Evolutionary conservation across 2,888 invertebrate genomes (phyloP), one percentile per base, ranked within the genome.

Genomic region (Mystacides longicornis): DNA sequence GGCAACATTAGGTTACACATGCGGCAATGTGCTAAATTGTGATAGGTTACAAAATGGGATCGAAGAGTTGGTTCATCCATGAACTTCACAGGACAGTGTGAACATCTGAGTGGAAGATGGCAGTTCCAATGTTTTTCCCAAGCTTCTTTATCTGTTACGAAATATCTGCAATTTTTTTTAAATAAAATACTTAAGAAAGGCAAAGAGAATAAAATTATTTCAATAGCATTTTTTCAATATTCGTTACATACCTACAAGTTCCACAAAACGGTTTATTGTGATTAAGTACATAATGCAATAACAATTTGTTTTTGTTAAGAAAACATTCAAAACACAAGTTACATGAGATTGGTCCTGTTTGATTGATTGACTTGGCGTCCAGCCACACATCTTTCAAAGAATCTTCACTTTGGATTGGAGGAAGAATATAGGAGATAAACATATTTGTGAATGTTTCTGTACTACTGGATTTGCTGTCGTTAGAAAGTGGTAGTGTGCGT

Each of bases 241-340:
- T 7, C 9, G n/a, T n/a, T n/a, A n/a, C 11, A 43, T 43, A 75
- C 77, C 75, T 71, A 66, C 77, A 77, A 56, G 77, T 76, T 7
- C 77, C 76, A 65, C 77, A 77, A 61, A 71, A 77, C 60, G 75
- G 75, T 63, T 76, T 77, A 56, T 72, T 74, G 55, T 78, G 77
- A 62, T 77, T 75, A n/a, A 77, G 63, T n/a, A 75, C 67, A 63
- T 77, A 77, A 58, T 77, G 77, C 33, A 77, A 63, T 5, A 76
- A 67, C 51, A 77, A 68, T 68, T 77, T 77, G 1, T 72, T 64
- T 54, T 71, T 69, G 58, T 75, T 77, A 55, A 75, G 72, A 57
- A 77, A 77, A 74, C 77, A 77, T 55, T 75, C 76, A 1, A 72
- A 59, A 58, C 77, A 77, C 19, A 77, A 64, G 57, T 76, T 65